Percentiles rank a stretch among this genome's conserved stretches.
Evolutionary conservation across 2,888 invertebrate genomes (phyloP).

Genomic region (Terebella lapidaria): DNA sequence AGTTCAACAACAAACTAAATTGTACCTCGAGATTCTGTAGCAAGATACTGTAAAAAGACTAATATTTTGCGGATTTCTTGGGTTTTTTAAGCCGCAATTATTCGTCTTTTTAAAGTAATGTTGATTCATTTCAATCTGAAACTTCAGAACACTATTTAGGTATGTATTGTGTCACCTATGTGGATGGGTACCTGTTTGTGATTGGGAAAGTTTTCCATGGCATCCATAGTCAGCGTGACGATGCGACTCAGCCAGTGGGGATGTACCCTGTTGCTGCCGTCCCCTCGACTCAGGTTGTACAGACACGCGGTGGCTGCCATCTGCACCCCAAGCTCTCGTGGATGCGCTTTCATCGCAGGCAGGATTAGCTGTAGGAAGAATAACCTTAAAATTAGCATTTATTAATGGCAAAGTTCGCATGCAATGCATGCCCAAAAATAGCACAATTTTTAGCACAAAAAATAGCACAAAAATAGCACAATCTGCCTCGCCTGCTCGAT

Average conservation of each 20-base stretch:
- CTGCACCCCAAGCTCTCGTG: constrained; percentile 62
- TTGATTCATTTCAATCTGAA: too few relatives aligned
- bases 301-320: constrained; percentile 73
- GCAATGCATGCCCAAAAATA: neutral
- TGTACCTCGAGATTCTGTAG: too few relatives aligned
- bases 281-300: constrained; percentile 68
- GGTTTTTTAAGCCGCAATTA: too few relatives aligned
- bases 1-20: too few relatives aligned
- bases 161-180: too few relatives aligned
- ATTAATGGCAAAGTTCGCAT: neutral
- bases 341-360: constrained; percentile 50
- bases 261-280: constrained; percentile 63
- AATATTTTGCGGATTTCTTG: too few relatives aligned
- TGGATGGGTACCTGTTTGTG: constrained; percentile 60
- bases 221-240: constrained; percentile 63
- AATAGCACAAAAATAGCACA: too few relatives aligned
- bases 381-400: neutral
- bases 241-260: constrained; percentile 62
- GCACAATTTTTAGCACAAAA: too few relatives aligned
- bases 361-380: constrained; percentile 45
- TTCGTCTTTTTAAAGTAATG: too few relatives aligned
- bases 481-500: too few relatives aligned
- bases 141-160: too few relatives aligned
- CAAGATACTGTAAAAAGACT: too few relatives aligned
- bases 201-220: constrained; percentile 66